These are phyloP conservation scores for Callimorpha dominula DNA, from an alignment of 2,888 invertebrate species.

Conservation along the genomic window DNA sequence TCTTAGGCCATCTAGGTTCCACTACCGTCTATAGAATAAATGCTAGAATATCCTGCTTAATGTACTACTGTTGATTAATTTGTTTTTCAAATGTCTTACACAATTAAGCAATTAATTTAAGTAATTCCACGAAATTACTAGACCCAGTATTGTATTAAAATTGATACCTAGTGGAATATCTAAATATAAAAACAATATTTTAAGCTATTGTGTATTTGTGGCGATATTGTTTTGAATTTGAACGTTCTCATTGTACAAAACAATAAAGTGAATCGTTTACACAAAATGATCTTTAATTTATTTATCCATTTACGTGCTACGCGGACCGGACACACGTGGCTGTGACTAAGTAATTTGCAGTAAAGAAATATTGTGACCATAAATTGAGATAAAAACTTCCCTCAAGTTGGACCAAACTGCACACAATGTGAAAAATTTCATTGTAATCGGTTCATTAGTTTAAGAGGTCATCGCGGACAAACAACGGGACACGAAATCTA, in stretches of 20 bases:
- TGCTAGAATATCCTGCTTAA: slow-evolving; percentile 64
- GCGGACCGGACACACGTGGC: too few relatives aligned
- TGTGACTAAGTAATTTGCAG: too few relatives aligned
- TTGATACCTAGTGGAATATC: slow-evolving; percentile 57
- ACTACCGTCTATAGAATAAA: slow-evolving; percentile 61
- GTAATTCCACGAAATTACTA: slow-evolving; percentile 62
- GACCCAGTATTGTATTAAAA: slow-evolving; percentile 60
- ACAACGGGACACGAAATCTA: too few relatives aligned
- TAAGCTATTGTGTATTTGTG: slow-evolving; percentile 72
- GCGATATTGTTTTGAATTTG: slow-evolving; percentile 81
- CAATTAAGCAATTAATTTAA: slow-evolving; percentile 51
- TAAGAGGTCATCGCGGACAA: too few relatives aligned
- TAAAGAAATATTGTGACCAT: too few relatives aligned
- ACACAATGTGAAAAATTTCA: too few relatives aligned
- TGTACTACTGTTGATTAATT: slow-evolving; percentile 38
- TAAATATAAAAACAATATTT: slow-evolving; percentile 63
- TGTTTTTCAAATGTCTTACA: slow-evolving; percentile 42
- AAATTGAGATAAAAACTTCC: too few relatives aligned
- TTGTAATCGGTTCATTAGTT: too few relatives aligned
- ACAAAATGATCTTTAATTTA: slow-evolving; percentile 69
- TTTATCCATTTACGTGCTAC: slow-evolving; percentile 18
- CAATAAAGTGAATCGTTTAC: slow-evolving; percentile 84
- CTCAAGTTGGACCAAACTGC: too few relatives aligned
- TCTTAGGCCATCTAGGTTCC: slow-evolving; percentile 61
- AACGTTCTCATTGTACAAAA: slow-evolving; percentile 75